phyloP scores from a whole-genome alignment of 2,888 invertebrate genomes.

The Kuschelorhynchus macadamiae region DNA sequence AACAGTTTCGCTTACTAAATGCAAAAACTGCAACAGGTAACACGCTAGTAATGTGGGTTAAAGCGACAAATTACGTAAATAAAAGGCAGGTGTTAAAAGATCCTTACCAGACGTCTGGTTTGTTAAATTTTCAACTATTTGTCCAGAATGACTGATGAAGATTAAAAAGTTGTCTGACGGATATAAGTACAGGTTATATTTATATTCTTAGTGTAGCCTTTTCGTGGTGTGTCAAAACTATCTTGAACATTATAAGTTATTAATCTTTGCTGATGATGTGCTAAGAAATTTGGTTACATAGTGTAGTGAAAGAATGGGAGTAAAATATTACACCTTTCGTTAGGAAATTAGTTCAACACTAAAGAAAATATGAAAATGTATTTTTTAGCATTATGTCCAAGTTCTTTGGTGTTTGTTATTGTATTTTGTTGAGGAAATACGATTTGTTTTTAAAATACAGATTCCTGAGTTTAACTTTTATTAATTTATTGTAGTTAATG shows the following conservation, averaged over 20 bases:
- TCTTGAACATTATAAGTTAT: background rate
- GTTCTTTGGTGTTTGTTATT: no score
- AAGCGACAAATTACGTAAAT: conserved; percentile 24
- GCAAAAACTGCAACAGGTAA: conserved; percentile 19
- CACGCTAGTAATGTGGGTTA: no score
- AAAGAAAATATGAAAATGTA: no score
- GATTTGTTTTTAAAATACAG: no score
- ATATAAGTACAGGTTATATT: conserved; percentile 8
- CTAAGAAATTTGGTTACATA: background rate
- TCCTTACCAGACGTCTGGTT: conserved; percentile 25
- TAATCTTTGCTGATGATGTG: background rate
- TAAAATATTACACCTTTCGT: no score
- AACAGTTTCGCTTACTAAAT: no score
- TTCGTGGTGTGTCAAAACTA: no score
- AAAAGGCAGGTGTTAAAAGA: conserved; percentile 27
- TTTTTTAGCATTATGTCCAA: no score
- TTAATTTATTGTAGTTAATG: no score
- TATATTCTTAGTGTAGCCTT: background rate
- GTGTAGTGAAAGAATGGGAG: background rate
- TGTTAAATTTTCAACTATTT: conserved; percentile 23
- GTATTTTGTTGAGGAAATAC: no score
- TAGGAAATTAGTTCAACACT: no score
- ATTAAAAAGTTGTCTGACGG: conserved; percentile 29
- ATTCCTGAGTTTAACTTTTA: no score
- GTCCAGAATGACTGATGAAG: conserved; percentile 33